These are phyloP conservation scores for Podotricha telesiphe DNA, from an alignment of 2,888 invertebrate genomes.

Conservation along the genomic window DNA sequence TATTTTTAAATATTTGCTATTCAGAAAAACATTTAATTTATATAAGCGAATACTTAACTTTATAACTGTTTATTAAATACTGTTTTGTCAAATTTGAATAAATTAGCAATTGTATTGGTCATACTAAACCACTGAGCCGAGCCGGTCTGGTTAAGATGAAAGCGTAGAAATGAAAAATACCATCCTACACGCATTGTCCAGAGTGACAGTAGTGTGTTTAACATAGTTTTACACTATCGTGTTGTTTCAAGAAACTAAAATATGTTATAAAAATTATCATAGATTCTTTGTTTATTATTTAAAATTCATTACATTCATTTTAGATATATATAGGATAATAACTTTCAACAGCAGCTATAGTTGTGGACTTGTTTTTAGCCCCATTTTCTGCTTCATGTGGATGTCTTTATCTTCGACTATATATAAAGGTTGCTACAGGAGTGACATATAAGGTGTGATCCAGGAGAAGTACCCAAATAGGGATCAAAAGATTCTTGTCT, in stretches of 20 bases:
- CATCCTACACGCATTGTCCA: slow-evolving; percentile 17
- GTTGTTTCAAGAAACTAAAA: neutral
- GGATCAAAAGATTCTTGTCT: slow-evolving; percentile 54
- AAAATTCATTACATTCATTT: neutral
- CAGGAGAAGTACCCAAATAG: slow-evolving; percentile 54
- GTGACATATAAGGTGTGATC: slow-evolving; percentile 49
- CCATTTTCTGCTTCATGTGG: neutral
- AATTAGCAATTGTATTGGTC: neutral
- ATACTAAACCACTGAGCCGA: slow-evolving; percentile 12
- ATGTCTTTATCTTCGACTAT: slow-evolving; percentile 21
- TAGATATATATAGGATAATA: neutral
- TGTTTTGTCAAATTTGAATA: neutral
- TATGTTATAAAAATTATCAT: neutral
- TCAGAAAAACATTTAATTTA: neutral
- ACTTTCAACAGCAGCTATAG: neutral
- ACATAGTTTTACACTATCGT: neutral
- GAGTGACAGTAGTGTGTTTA: slow-evolving; percentile 10
- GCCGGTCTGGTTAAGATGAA: slow-evolving; percentile 16
- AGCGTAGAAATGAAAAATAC: slow-evolving; percentile 11
- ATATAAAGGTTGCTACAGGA: slow-evolving; percentile 20
- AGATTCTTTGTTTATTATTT: neutral
- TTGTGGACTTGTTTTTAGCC: neutral
- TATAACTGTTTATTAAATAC: neutral
- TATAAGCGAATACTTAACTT: neutral
- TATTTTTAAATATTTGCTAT: neutral